Base-by-base conservation (phyloP, 2,797 vertebrate species). In the Myotis daubentonii region DNA sequence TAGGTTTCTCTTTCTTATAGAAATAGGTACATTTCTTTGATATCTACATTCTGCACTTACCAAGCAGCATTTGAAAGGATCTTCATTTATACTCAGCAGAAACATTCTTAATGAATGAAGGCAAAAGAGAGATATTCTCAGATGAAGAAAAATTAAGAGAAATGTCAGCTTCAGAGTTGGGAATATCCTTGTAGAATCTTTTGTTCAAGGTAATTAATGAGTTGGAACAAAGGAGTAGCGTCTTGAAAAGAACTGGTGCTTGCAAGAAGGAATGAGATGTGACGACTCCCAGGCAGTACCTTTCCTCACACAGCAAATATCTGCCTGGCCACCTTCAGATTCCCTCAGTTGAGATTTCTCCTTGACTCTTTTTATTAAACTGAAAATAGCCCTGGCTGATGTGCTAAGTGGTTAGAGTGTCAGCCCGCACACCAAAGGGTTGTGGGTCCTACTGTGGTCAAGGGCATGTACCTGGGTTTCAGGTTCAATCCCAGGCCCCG, bases 71-170 rank as follows among this genome's bases (percentile, higher is more conserved):
- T 65, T 84, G n/a, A 62, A 87, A 93, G 60, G 12, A 30, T 66
- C 62, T 62, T 3, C 47, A 76, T 33, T n/a, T 51, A 5, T 66
- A 66, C 51, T 28, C 25, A 66, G 60, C 4, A 51, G 65, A 93
- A 41, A 38, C 2, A 66, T 81, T 81, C 75, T 57, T 12, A 5
- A 66, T 53, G n/a, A 85, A 72, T 76, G 49, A 76, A 76, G 13
- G 25, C 36, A 85, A 95, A 84, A 47, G 25, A 75, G 41, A 81
- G 23, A 38, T n/a, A 82, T 30, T 66, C 8, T 72, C 70, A 71
- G 91, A 44, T 79, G 36, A 95, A 38, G 53, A 92, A 82, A 85
- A 86, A 23, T 72, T 55, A 51, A 65, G 78, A 79, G 28, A 60
- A 57, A 16, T 66, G 78, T 44, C 33, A 82, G 53, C 19, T 25